phyloP scores from a whole-genome alignment of 2,113 vertebrate genomes.

The Megaceryle torquata region DNA sequence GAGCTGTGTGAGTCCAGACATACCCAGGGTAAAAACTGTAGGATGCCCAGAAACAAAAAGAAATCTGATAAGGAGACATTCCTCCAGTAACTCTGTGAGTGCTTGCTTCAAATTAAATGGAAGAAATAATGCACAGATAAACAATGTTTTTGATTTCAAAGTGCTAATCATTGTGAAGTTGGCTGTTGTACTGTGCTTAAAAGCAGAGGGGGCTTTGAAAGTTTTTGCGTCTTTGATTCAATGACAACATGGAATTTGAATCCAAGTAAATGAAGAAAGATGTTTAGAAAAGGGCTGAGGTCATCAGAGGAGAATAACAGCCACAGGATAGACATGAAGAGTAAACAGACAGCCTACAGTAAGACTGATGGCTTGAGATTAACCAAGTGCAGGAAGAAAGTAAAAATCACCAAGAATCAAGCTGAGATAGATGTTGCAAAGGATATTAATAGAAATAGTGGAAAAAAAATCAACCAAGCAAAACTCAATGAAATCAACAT shows the following conservation, averaged over 20 bases:
- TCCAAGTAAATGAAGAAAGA: neutral
- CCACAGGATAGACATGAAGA: neutral
- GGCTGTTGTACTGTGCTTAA: neutral
- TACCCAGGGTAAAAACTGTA: neutral
- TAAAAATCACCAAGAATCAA: neutral
- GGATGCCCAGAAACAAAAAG: neutral
- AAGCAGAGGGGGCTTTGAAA: neutral
- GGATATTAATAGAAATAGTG: neutral
- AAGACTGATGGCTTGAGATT: neutral
- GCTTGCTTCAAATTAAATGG: neutral
- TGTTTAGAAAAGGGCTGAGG: neutral
- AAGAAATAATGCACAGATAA: neutral
- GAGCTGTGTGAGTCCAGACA: neutral
- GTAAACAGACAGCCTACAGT: neutral
- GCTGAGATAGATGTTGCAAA: neutral
- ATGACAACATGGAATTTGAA: neutral
- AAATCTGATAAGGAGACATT: neutral
- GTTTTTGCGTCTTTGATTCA: neutral
- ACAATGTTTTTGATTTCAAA: neutral
- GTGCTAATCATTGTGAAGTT: neutral
- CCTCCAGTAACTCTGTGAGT: neutral
- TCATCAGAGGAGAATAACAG: neutral
- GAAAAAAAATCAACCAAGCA: rapidly evolving
- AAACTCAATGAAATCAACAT: neutral
- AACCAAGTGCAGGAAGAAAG: neutral